Conservation (phyloP, 2,797 vertebrate genomes). For the Cirrhinus mrigala region DNA sequence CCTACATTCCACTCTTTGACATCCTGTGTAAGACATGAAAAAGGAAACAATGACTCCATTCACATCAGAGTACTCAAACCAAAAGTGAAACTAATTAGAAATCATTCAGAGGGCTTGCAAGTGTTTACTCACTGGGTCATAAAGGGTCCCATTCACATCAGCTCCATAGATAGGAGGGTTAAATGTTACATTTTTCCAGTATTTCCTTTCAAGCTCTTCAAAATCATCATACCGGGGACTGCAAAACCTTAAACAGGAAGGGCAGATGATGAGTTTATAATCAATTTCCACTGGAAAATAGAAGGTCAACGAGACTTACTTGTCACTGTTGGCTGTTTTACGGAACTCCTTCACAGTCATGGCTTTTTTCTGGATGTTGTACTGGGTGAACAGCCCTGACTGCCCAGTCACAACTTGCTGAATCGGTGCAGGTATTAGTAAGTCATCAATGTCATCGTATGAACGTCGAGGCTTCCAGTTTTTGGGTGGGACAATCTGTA, state of each 20-base stretch:
- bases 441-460: constrained; percentile 92
- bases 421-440: constrained; percentile 95
- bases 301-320: constrained; percentile 75
- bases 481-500: constrained; percentile 92
- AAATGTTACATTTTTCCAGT: constrained; percentile 98
- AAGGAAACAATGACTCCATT: constrained; percentile 12
- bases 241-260: constrained; percentile 82
- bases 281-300: not conserved
- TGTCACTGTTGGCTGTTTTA: constrained; percentile 93
- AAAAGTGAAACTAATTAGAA: not conserved
- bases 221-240: constrained; percentile 94
- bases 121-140: constrained; percentile 84
- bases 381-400: constrained; percentile 96
- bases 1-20: constrained; percentile 93
- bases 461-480: constrained; percentile 90
- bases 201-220: constrained; percentile 96
- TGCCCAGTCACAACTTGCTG: constrained; percentile 97
- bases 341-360: constrained; percentile 94
- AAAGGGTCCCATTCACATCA: constrained; percentile 93
- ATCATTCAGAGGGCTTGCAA: not conserved
- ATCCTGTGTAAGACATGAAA: constrained; percentile 74
- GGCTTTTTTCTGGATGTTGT: constrained; percentile 97
- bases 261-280: not conserved
- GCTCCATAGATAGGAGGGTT: constrained; percentile 96
- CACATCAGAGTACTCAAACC: not conserved